phyloP scores from a whole-genome alignment of 2,888 invertebrate genomes.

The Tenthredo notha region DNA sequence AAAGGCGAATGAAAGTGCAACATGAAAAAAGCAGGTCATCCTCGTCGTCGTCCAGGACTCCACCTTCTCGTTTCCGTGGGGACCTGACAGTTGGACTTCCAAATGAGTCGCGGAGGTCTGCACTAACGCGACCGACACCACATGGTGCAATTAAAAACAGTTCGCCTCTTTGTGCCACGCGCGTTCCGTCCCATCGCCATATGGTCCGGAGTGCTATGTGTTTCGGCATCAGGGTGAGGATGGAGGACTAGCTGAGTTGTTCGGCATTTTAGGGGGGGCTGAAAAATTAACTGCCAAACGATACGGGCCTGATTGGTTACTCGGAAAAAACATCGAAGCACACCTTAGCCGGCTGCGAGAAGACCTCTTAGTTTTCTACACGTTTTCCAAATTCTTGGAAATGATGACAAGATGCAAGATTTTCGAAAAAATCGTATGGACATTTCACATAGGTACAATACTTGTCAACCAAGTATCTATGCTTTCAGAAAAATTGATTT shows the following conservation, averaged over 20 bases:
- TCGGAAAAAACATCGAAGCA: slow-evolving; percentile 44
- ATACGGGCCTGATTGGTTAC: slow-evolving; percentile 53
- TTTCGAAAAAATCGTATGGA: background rate
- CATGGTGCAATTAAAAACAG: slow-evolving; percentile 76
- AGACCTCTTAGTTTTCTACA: background rate
- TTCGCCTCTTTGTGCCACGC: slow-evolving; percentile 71
- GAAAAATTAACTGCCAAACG: slow-evolving; percentile 55
- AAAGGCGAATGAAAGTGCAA: slow-evolving; percentile 59
- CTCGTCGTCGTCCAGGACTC: background rate
- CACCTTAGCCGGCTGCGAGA: slow-evolving; percentile 53
- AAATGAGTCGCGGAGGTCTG: slow-evolving; percentile 64
- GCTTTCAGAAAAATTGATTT: background rate
- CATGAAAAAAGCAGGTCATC: slow-evolving; percentile 57
- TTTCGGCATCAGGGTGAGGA: slow-evolving; percentile 30
- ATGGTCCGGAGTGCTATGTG: slow-evolving; percentile 63
- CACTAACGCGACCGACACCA: slow-evolving; percentile 64
- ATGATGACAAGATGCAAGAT: background rate
- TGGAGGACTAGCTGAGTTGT: background rate
- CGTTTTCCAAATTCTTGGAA: background rate
- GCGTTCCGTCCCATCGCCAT: slow-evolving; percentile 66
- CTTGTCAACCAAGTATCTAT: background rate
- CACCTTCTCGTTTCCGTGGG: slow-evolving; percentile 48
- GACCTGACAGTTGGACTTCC: slow-evolving; percentile 70
- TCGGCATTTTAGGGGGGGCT: slow-evolving; percentile 19
- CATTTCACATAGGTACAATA: background rate